Base-by-base conservation (phyloP, 2,888 invertebrate species). In the Diarsia rubi region DNA sequence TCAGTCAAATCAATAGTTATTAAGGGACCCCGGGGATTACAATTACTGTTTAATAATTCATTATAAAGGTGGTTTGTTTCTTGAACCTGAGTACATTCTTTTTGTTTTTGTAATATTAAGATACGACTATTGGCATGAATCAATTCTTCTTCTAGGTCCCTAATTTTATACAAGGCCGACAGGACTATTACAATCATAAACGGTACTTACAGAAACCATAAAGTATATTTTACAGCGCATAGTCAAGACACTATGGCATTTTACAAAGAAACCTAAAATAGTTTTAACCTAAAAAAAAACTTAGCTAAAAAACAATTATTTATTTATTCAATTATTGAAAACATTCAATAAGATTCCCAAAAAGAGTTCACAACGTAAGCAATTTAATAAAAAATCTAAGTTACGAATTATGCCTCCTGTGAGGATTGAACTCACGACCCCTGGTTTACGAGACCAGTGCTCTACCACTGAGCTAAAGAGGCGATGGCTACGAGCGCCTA, bases 391-490 rank as follows among this genome's bases (percentile, higher is more conserved):
- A 70, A 77, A 52, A 70, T 65, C 27, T 9, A 27, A 19, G 1
- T 37, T 8, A 8, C 0, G 0, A 0, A 0, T 9, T 14, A 21
- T 78, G 78, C 78, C 78, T 78, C 78, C 78, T 78, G 78, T 78
- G 78, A 78, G 78, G 78, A 67, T 78, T 78, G 78, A 78, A 78
- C 98, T 97, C 98, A 77, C 78, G 77, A 78, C 77, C 77, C 77
- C 77, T 77, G 76, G 71, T 77, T 77, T 71, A 78, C 78, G 78
- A 78, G 78, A 78, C 78, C 73, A 78, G 78, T 78, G 78, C 78
- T 78, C 78, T 78, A 73, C 78, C 78, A 78, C 78, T 78, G 78
- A 78, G 78, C 78, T 78, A 78, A 78, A 78, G 78, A 78, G 78
- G 78, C 78, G 78, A 24, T 68, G 45, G 37, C 9, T 3, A 3